phyloP scores from a whole-genome alignment of 2,888 invertebrate genomes.

The Drosophila nigritarsus region DNA sequence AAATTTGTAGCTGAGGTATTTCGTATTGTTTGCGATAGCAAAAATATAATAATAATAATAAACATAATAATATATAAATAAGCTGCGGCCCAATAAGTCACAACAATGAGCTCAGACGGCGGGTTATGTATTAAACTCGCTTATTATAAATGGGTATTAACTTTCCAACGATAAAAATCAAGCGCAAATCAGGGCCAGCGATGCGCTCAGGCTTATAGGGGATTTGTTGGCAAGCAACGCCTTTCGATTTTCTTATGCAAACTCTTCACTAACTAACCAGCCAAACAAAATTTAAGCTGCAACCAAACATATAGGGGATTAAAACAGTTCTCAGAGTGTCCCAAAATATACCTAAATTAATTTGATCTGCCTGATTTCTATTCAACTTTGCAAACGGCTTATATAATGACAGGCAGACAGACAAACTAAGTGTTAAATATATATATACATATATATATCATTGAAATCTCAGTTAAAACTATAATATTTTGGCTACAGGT shows the following conservation, averaged over 20 bases:
- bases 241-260: conserved; percentile 39
- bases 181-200: conserved; percentile 39
- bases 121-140: conserved; percentile 23
- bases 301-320: not conserved
- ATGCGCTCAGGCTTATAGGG: conserved; percentile 22
- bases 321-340: not conserved
- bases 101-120: conserved; percentile 46
- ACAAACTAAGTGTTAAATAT: not conserved
- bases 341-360: not conserved
- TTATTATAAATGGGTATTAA: conserved; percentile 42
- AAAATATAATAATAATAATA: conserved; percentile 30
- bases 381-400: not conserved
- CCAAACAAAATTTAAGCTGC: not conserved
- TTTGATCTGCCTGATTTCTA: not conserved
- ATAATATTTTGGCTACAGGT: not conserved
- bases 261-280: conserved; percentile 10
- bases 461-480: not conserved
- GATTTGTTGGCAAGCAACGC: conserved; percentile 16
- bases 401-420: not conserved
- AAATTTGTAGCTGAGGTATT: conserved; percentile 45
- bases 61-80: conserved; percentile 61
- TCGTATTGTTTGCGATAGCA: conserved; percentile 42
- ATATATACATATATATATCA: not conserved
- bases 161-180: conserved; percentile 56
- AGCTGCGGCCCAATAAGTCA: conserved; percentile 66